Percentiles rank a stretch among this genome's conserved stretches.
phyloP scores from a whole-genome alignment of 1,140 invertebrate species.

The Aphelenchoides fujianensis region DNA sequence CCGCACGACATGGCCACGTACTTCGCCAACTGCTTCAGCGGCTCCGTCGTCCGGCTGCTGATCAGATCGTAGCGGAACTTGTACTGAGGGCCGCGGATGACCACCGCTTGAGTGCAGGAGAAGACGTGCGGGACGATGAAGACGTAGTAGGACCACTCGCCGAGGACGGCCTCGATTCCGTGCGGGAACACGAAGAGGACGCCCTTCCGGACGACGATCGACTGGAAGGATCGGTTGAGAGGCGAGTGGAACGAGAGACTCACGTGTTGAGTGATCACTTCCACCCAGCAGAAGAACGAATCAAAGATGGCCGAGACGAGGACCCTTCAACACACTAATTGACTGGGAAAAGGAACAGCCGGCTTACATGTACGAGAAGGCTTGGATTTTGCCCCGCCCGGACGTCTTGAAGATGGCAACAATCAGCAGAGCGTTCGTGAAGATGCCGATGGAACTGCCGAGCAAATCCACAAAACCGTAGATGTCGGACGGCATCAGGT shows the following conservation, averaged over 20 bases:
- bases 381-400: not conserved
- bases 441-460: not conserved
- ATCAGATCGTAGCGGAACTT: constrained; percentile 13
- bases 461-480: not conserved
- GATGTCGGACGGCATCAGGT: too few relatives aligned
- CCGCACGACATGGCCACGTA: not conserved
- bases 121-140: constrained; percentile 7
- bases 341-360: too few relatives aligned
- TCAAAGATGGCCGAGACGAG: constrained; percentile 1
- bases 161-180: not conserved
- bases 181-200: not conserved
- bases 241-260: not conserved
- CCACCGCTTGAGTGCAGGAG: not conserved
- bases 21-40: not conserved
- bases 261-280: constrained; percentile 11
- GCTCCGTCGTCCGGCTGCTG: not conserved
- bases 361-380: not conserved
- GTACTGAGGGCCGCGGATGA: constrained; percentile 9
- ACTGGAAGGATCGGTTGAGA: not conserved
- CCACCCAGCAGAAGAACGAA: not conserved
- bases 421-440: not conserved
- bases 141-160: not conserved
- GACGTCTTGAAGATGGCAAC: not conserved
- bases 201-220: not conserved
- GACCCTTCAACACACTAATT: too few relatives aligned